Conservation (phyloP, 1,140 invertebrate genomes). For the Ganaspis sp. region DNA sequence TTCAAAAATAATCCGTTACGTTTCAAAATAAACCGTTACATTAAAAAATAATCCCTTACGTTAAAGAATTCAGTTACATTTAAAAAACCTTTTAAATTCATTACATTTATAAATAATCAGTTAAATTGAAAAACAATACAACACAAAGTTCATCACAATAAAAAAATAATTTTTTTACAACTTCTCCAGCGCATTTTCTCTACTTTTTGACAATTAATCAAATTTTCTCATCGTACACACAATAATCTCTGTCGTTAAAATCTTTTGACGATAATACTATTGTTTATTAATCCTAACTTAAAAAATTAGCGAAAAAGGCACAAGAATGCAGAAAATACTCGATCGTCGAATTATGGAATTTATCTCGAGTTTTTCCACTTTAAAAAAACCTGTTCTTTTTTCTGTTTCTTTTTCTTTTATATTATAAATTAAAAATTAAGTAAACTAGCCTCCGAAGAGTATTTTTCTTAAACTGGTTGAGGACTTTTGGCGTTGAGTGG, state of each 20-base stretch:
- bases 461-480: slow-evolving; percentile 46
- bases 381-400: background rate
- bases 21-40: too few relatives aligned
- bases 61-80: too few relatives aligned
- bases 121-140: too few relatives aligned
- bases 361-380: background rate
- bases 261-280: background rate
- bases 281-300: background rate
- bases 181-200: too few relatives aligned
- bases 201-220: too few relatives aligned
- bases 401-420: too few relatives aligned
- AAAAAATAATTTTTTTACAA: background rate
- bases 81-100: too few relatives aligned
- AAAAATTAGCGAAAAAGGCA: background rate
- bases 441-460: slow-evolving; percentile 5
- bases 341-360: background rate
- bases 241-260: background rate
- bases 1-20: too few relatives aligned
- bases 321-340: background rate
- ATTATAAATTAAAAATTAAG: slow-evolving; percentile 6
- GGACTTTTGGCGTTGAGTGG: slow-evolving; percentile 57
- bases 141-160: too few relatives aligned
- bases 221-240: too few relatives aligned
- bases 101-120: too few relatives aligned
- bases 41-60: too few relatives aligned